phyloP scores from a whole-genome alignment of 2,113 vertebrate genomes.

The Craseonycteris thonglongyai region DNA sequence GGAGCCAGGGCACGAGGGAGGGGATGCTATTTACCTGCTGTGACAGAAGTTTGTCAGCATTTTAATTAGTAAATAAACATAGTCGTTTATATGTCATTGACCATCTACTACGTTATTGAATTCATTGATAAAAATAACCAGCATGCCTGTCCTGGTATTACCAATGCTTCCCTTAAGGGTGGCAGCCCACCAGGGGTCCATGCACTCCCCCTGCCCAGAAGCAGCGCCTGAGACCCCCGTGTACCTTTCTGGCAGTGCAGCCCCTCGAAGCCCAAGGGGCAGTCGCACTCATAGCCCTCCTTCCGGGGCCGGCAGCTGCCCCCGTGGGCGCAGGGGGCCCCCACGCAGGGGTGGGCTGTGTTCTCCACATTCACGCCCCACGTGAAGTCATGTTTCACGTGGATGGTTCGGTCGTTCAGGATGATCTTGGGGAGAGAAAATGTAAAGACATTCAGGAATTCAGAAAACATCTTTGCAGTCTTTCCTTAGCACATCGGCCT shows the following conservation, averaged over 20 bases:
- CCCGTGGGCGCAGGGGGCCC: slow-evolving; percentile 88
- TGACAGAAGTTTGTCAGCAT: neutral
- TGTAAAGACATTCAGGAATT: neutral
- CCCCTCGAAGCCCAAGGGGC: slow-evolving; percentile 92
- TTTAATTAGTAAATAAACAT: neutral
- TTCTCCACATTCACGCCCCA: slow-evolving; percentile 91
- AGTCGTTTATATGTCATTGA: neutral
- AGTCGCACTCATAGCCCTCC: slow-evolving; percentile 93
- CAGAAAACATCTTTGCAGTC: neutral
- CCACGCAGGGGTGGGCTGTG: slow-evolving; percentile 88
- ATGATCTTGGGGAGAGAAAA: slow-evolving; percentile 79
- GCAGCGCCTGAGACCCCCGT: too few species aligned
- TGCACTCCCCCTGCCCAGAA: neutral
- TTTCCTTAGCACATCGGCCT: neutral
- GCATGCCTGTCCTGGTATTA: rapidly evolving
- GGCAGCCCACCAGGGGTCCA: too few species aligned
- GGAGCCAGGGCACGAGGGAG: rapidly evolving
- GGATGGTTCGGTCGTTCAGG: slow-evolving; percentile 88
- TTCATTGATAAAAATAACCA: neutral
- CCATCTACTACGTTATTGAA: neutral
- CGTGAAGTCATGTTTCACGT: slow-evolving; percentile 81
- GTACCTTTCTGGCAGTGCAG: slow-evolving; percentile 95
- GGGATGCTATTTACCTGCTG: neutral
- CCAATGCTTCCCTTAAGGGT: neutral
- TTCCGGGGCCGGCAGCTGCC: slow-evolving; percentile 90